Evolutionary conservation across 2,113 vertebrate species (phyloP), one percentile per base, ranked within the genome.

Genomic region (Psittacara wagleri): DNA sequence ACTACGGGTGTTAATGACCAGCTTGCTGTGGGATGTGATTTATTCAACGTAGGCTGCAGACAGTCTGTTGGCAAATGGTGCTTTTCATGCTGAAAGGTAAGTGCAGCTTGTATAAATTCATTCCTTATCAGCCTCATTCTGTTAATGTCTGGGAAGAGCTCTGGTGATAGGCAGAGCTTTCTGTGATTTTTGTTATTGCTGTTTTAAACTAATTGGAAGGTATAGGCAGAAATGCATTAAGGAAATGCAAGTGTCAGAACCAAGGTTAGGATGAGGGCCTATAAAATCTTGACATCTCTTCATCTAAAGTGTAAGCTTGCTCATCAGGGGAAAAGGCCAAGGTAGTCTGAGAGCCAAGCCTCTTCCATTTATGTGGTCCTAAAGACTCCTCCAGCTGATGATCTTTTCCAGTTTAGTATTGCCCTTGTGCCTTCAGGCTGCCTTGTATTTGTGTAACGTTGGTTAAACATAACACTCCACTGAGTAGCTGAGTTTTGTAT

Each of bases 391-490:
- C 89, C 51, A 68, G 1, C 46, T 83, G 55, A 35, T 80, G 41
- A 31, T 63, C 51, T 51, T 83, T 59, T 43, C 17, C 59, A 51
- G 23, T 70, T 59, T 52, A 31, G 19, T 44, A 5, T 17, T 86
- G 63, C 18, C 49, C 11, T 83, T 77, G 33, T 0, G 3, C 22
- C 24, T 86, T 48, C 4, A 55, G 37, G 31, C 37, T 72, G 31
- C 28, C 44, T 80, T 52, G 12, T 67, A 5, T 68, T 74, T 8
- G 7, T 92, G 46, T 64, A 48, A 70, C 55, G 7, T 6, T 15
- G 17, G 3, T 59, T 46, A 70, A 62, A 16, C 2, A 2, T 59
- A 13, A 46, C 9, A 1, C 6, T 63, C 33, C 7, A 1, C 18
- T 54, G 44, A n/a, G 29, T 29, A 67, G 35, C 16, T 48, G 49